phyloP scores from a whole-genome alignment of 2,113 vertebrate species.

The Rhineura floridana region DNA sequence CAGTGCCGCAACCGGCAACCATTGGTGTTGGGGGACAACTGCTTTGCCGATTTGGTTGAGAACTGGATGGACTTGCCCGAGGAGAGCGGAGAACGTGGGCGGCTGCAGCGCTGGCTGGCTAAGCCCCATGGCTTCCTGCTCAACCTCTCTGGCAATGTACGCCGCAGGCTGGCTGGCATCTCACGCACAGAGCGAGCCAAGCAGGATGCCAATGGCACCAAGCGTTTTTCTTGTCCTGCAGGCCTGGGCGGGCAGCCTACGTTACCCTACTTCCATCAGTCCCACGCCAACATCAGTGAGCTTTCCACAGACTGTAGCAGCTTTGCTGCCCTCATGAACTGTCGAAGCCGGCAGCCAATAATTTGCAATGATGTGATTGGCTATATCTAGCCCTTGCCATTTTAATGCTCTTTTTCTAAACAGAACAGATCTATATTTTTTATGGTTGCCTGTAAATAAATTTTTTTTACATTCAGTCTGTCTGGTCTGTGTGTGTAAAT shows the following conservation, averaged over 20 bases:
- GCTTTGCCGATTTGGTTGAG: slow-evolving; percentile 95
- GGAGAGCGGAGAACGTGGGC: slow-evolving; percentile 76
- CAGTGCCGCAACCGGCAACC: slow-evolving; percentile 93
- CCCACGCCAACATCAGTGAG: slow-evolving; percentile 86
- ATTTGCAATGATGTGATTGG: slow-evolving; percentile 94
- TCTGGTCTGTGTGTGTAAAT: not conserved
- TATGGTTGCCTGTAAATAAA: slow-evolving; percentile 23
- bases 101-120: slow-evolving; percentile 79
- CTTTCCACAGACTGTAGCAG: slow-evolving; percentile 84
- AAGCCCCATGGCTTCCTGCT: slow-evolving; percentile 89
- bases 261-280: slow-evolving; percentile 89
- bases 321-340: slow-evolving; percentile 91
- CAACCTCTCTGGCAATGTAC: slow-evolving; percentile 84
- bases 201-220: slow-evolving; percentile 71
- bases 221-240: slow-evolving; percentile 91
- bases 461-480: not conserved
- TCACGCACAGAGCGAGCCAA: slow-evolving; percentile 72
- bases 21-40: slow-evolving; percentile 94
- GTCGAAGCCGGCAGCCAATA: slow-evolving; percentile 94
- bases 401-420: not conserved
- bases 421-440: slow-evolving; percentile 6
- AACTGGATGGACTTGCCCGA: slow-evolving; percentile 99
- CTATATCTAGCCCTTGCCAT: slow-evolving; percentile 82
- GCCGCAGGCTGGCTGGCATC: slow-evolving; percentile 84
- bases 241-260: slow-evolving; percentile 77